These are phyloP conservation scores for Myotis daubentonii DNA, from an alignment of 2,797 vertebrate species.

Conservation along the genomic window DNA sequence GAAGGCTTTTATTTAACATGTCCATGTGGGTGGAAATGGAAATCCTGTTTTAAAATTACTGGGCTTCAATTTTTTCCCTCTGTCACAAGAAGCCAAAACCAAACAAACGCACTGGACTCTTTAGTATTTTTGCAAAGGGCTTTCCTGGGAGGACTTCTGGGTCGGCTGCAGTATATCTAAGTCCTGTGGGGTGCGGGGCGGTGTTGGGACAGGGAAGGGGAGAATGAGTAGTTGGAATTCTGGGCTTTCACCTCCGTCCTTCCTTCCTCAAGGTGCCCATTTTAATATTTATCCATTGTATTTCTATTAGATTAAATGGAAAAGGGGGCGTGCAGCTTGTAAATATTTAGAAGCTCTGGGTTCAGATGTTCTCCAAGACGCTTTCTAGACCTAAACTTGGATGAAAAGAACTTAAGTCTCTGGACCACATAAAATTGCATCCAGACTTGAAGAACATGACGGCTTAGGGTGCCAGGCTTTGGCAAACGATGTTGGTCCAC, in stretches of 20 bases:
- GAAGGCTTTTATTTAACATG: background rate
- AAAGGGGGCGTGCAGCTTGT: background rate
- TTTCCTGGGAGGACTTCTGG: background rate
- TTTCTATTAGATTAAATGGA: background rate
- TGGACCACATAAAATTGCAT: background rate
- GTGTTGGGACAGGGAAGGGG: accelerated
- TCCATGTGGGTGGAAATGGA: background rate
- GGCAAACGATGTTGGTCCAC: background rate
- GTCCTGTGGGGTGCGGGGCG: accelerated
- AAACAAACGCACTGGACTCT: background rate
- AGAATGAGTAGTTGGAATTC: background rate
- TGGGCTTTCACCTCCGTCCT: background rate
- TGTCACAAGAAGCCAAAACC: background rate
- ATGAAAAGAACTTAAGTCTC: background rate
- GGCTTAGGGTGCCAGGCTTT: background rate
- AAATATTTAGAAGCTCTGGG: background rate
- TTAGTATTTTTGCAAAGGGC: background rate
- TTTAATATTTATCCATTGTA: background rate
- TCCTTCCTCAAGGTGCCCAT: background rate
- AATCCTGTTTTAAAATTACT: constrained; percentile 2
- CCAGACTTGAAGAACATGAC: background rate
- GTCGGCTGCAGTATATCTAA: background rate
- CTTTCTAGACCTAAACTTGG: constrained; percentile 1
- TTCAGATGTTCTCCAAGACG: background rate
- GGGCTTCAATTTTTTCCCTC: background rate